Evolutionary conservation across 2,888 invertebrate genomes (phyloP).

Genomic region (Cloeon dipterum): DNA sequence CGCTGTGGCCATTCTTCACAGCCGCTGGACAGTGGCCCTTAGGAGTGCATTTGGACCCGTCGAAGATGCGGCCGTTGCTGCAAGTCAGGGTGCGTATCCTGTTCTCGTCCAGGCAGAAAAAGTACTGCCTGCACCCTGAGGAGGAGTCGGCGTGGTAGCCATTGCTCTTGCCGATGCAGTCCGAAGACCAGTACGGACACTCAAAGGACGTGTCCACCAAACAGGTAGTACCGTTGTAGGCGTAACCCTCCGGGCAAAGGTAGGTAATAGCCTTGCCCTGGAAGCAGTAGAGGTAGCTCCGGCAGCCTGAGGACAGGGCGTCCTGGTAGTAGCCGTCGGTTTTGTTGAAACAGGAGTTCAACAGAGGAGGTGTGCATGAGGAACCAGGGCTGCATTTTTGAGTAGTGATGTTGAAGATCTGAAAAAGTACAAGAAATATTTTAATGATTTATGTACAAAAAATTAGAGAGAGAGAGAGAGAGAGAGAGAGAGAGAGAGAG

Average conservation of each 20-base stretch:
- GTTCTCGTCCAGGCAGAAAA: slow-evolving; percentile 31
- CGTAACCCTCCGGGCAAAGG: slow-evolving; percentile 25
- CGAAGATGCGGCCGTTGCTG: slow-evolving; percentile 29
- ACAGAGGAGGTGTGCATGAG: too few species aligned
- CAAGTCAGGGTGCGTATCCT: slow-evolving; percentile 29
- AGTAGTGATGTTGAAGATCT: too few species aligned
- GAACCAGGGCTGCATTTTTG: too few species aligned
- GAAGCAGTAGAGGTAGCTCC: slow-evolving; percentile 32
- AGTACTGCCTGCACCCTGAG: slow-evolving; percentile 30
- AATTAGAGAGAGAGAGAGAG: too few species aligned
- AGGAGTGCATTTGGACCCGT: slow-evolving; percentile 29
- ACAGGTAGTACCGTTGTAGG: slow-evolving; percentile 28
- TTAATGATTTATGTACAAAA: too few species aligned
- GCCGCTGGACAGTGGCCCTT: not conserved
- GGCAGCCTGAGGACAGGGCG: slow-evolving; percentile 22
- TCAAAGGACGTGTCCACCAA: slow-evolving; percentile 16
- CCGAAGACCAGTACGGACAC: slow-evolving; percentile 21
- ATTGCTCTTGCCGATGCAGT: slow-evolving; percentile 25
- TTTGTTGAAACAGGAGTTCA: slow-evolving; percentile 27
- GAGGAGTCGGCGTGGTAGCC: slow-evolving; percentile 31
- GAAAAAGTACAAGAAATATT: too few species aligned
- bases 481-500: too few species aligned
- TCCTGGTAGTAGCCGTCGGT: slow-evolving; percentile 29
- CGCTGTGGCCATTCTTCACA: not conserved
- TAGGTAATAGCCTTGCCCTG: slow-evolving; percentile 30